phyloP scores from a whole-genome alignment of 2,797 vertebrate genomes.

The Brotula barbata region DNA sequence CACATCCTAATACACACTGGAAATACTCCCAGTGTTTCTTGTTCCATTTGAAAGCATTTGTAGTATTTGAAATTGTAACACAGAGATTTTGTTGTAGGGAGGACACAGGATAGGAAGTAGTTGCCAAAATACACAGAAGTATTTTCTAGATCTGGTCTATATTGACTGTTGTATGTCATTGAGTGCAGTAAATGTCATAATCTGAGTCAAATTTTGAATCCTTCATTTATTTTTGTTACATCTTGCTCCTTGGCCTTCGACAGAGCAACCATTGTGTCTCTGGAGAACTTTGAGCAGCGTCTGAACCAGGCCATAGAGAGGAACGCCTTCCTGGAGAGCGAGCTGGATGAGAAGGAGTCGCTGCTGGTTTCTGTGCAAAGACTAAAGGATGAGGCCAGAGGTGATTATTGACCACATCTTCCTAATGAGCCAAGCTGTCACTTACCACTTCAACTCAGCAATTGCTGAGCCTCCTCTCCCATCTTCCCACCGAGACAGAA shows the following conservation, averaged over 20 bases:
- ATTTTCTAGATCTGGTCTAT: no score
- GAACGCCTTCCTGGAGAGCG: conserved; percentile 97
- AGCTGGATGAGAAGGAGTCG: conserved; percentile 97
- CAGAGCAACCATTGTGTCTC: conserved; percentile 94
- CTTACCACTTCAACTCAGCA: neutral
- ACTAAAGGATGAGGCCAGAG: conserved; percentile 97
- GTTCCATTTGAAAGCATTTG: no score
- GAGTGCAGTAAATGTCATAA: no score
- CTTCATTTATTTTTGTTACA: neutral
- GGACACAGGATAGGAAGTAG: no score
- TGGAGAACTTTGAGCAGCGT: conserved; percentile 97
- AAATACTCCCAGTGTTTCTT: no score
- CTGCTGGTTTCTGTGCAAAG: conserved; percentile 94
- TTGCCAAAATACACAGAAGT: no score
- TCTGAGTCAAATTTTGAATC: no score
- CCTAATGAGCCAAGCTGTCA: conserved; percentile 3
- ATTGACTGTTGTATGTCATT: no score
- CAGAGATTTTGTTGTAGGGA: no score
- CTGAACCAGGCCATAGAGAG: conserved; percentile 98
- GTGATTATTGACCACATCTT: conserved; percentile 62
- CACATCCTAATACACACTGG: neutral
- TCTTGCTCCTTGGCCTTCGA: conserved; percentile 9
- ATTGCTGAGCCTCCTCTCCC: neutral
- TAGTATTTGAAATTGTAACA: no score
- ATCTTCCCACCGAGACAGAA: no score